These are phyloP conservation scores for Tolmerus cingulatus DNA, from an alignment of 2,888 invertebrate genomes.

Conservation along the genomic window DNA sequence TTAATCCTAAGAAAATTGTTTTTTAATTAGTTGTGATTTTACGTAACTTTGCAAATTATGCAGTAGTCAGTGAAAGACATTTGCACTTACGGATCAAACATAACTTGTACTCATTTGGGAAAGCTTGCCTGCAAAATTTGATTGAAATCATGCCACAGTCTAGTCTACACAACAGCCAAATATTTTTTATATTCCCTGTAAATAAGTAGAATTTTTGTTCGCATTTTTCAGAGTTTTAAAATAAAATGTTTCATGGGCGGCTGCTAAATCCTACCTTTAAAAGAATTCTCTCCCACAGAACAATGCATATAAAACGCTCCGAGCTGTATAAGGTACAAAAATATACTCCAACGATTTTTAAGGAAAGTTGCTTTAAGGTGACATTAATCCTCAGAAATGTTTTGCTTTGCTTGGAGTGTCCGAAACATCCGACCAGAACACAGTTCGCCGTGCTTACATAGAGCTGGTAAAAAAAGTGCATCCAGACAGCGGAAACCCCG, in stretches of 20 bases:
- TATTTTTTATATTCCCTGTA: not conserved
- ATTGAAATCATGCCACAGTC: no score
- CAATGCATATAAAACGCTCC: constrained; percentile 7
- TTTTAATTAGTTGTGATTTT: not conserved
- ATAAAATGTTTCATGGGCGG: not conserved
- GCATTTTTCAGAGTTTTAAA: not conserved
- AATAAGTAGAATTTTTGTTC: not conserved
- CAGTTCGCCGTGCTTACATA: constrained; percentile 76
- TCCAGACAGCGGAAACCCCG: constrained; percentile 79
- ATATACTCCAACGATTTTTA: not conserved
- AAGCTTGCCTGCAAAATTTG: no score
- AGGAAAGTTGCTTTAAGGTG: not conserved
- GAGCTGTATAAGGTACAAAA: constrained; percentile 44
- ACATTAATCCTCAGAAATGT: constrained; percentile 67
- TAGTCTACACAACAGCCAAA: no score
- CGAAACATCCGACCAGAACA: constrained; percentile 75
- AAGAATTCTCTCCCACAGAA: not conserved
- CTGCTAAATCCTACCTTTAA: not conserved
- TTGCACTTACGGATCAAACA: not conserved
- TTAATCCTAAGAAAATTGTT: not conserved
- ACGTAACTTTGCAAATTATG: not conserved
- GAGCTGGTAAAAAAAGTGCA: constrained; percentile 81
- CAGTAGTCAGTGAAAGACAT: not conserved
- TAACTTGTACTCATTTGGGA: not conserved
- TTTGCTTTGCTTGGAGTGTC: constrained; percentile 73